Percentiles rank a stretch among this genome's conserved stretches.
Conservation (phyloP, 2,888 invertebrate species). For the Drosophila siamana region DNA sequence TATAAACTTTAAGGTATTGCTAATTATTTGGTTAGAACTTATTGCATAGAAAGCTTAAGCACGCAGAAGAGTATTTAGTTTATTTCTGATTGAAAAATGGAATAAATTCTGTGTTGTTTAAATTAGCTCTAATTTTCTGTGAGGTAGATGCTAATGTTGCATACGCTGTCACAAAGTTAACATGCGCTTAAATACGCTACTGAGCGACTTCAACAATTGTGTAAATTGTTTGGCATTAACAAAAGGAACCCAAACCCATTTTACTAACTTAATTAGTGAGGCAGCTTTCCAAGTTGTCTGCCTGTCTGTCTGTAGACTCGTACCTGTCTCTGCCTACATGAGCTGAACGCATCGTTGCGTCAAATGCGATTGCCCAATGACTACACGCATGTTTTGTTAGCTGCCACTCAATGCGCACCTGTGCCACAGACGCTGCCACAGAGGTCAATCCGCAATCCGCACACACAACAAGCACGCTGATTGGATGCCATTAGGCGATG, state of each 20-base stretch:
- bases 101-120: too few relatives aligned
- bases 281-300: neutral
- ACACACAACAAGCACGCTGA: slow-evolving; percentile 64
- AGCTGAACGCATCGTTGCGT: slow-evolving; percentile 37
- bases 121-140: too few relatives aligned
- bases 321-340: neutral
- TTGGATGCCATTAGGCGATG: slow-evolving; percentile 61
- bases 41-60: too few relatives aligned
- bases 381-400: slow-evolving; percentile 43
- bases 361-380: slow-evolving; percentile 33
- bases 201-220: neutral
- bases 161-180: neutral
- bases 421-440: slow-evolving; percentile 33
- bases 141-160: too few relatives aligned
- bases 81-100: too few relatives aligned
- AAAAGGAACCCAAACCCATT: slow-evolving; percentile 12
- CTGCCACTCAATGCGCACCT: slow-evolving; percentile 53
- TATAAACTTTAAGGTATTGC: too few relatives aligned
- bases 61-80: too few relatives aligned
- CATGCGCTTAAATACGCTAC: neutral
- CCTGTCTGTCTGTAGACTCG: neutral
- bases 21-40: too few relatives aligned
- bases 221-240: neutral
- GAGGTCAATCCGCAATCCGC: slow-evolving; percentile 33
- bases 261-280: slow-evolving; percentile 17